These are phyloP conservation scores for Bergia puertoricense DNA, from an alignment of 92 coral and sea anemone genomes.

Conservation along the genomic window DNA sequence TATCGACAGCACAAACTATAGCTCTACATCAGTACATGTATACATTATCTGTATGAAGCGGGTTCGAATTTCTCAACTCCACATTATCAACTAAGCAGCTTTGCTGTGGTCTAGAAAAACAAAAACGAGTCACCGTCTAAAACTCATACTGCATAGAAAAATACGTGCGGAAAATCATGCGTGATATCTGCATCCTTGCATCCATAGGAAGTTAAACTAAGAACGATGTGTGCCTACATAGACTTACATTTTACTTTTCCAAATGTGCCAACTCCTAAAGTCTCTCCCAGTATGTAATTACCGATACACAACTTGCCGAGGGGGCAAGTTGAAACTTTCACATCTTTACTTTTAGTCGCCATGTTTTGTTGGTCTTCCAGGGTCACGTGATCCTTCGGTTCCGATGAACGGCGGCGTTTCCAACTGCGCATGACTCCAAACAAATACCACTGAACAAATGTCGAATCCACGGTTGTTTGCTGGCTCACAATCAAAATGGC, in stretches of 20 bases:
- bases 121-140: not conserved
- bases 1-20: too few species aligned
- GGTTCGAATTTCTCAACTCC: too few species aligned
- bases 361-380: conserved; percentile 28
- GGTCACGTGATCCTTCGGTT: conserved; percentile 47
- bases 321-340: not conserved
- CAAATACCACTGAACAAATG: conserved; percentile 8
- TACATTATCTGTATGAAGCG: too few species aligned
- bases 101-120: not conserved
- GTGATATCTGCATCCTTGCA: not conserved
- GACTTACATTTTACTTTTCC: conserved; percentile 97
- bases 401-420: conserved; percentile 5
- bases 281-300: conserved; percentile 83
- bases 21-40: too few species aligned
- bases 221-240: not conserved
- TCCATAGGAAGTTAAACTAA: not conserved
- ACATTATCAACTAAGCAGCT: not conserved
- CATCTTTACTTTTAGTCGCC: conserved; percentile 52
- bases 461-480: not conserved
- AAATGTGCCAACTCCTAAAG: conserved; percentile 96
- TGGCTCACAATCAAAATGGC: conserved; percentile 47
- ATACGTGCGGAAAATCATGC: conserved; percentile 8
- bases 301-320: conserved; percentile 70
- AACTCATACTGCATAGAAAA: not conserved
- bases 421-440: conserved; percentile 8